phyloP scores from a whole-genome alignment of 2,797 vertebrate genomes.

The Tapirus indicus region DNA sequence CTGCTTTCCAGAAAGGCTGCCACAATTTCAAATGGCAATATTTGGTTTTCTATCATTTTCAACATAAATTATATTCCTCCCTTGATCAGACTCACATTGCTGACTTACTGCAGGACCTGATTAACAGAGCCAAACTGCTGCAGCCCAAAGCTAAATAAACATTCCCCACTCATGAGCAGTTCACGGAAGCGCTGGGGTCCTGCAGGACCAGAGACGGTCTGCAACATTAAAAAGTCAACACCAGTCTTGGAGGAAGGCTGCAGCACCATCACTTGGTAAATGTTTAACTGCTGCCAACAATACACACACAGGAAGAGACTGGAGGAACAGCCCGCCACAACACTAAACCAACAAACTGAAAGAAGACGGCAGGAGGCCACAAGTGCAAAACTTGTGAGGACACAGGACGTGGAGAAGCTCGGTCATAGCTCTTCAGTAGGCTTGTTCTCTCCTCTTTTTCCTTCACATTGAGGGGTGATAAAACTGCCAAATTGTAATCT shows the following conservation, averaged over 20 bases:
- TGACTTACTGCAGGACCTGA: not conserved
- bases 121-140: not conserved
- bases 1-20: not conserved
- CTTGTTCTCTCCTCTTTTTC: not conserved
- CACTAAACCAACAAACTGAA: not conserved
- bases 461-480: not conserved
- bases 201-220: fast-evolving
- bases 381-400: not conserved
- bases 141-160: no score
- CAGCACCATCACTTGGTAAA: not conserved
- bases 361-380: fast-evolving
- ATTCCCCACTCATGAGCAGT: not conserved
- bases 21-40: not conserved
- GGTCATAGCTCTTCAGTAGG: fast-evolving
- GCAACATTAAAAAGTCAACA: not conserved
- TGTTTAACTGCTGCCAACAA: not conserved
- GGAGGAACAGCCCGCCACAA: not conserved
- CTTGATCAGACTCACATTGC: not conserved
- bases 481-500: not conserved
- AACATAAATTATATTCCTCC: not conserved
- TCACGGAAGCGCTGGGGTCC: not conserved
- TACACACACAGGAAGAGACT: no score
- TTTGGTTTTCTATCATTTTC: not conserved
- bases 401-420: fast-evolving
- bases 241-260: not conserved